Percentiles rank a stretch among this genome's conserved stretches.
These are phyloP conservation scores for Percopsis transmontana DNA, from an alignment of 2,113 vertebrate species.

Conservation along the genomic window DNA sequence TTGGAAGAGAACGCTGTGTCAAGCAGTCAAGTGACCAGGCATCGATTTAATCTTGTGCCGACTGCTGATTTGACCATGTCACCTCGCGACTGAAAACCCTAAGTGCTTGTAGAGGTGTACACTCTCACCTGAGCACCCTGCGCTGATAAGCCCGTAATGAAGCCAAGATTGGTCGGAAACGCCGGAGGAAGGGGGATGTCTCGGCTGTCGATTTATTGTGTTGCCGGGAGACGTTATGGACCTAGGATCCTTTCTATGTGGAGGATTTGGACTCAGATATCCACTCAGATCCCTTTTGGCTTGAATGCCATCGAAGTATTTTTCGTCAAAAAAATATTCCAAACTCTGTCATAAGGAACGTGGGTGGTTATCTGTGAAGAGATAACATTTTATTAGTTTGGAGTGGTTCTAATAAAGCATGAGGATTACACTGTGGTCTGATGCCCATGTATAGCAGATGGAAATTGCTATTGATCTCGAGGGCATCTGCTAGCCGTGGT, in stretches of 20 bases:
- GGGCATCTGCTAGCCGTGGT: slow-evolving; percentile 19
- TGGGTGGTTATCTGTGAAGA: slow-evolving; percentile 33
- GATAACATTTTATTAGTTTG: slow-evolving; percentile 50
- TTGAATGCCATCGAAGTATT: slow-evolving; percentile 57
- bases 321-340: slow-evolving; percentile 66
- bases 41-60: slow-evolving; percentile 71
- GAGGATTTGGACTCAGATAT: slow-evolving; percentile 62
- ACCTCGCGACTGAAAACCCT: slow-evolving; percentile 67
- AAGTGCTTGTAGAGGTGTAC: slow-evolving; percentile 58
- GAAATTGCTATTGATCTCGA: slow-evolving; percentile 53
- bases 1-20: slow-evolving; percentile 70
- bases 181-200: slow-evolving; percentile 26
- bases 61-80: slow-evolving; percentile 67
- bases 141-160: slow-evolving; percentile 59
- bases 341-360: slow-evolving; percentile 53
- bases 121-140: slow-evolving; percentile 59
- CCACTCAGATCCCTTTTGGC: slow-evolving; percentile 49
- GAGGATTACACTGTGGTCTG: slow-evolving; percentile 53
- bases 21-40: slow-evolving; percentile 67
- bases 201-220: slow-evolving; percentile 50
- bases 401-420: slow-evolving; percentile 59
- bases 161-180: slow-evolving; percentile 43
- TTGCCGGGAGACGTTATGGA: slow-evolving; percentile 46
- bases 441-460: slow-evolving; percentile 60
- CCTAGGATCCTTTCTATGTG: slow-evolving; percentile 59